phyloP scores from a whole-genome alignment of 2,797 vertebrate species.

The Cryptoblepharus egeriae region DNA sequence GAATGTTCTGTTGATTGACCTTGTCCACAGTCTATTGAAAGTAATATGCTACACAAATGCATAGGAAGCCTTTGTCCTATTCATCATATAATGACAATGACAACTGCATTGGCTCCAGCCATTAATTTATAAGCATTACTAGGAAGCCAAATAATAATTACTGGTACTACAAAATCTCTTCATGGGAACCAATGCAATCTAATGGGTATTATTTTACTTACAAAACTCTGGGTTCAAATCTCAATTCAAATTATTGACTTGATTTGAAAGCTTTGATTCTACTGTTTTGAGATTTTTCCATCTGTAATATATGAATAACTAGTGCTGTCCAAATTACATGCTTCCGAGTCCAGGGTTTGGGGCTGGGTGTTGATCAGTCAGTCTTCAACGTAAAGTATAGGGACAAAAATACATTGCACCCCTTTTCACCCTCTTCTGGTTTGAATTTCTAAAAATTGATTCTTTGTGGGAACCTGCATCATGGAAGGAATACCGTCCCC shows the following conservation, averaged over 20 bases:
- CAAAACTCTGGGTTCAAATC: conserved; percentile 67
- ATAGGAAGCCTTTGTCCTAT: conserved; percentile 24
- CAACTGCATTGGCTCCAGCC: conserved; percentile 8
- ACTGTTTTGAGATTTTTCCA: not conserved
- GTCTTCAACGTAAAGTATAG: too few species aligned
- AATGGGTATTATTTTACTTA: conserved; percentile 51
- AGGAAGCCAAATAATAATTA: not conserved
- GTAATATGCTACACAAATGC: conserved; percentile 37
- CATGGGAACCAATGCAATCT: not conserved
- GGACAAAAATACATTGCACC: too few species aligned
- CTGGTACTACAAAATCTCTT: not conserved
- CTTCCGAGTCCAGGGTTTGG: too few species aligned
- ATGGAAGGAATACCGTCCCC: too few species aligned
- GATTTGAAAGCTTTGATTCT: not conserved
- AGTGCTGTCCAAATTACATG: too few species aligned
- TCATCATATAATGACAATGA: not conserved
- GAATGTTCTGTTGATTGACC: not conserved
- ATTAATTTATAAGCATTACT: conserved; percentile 8
- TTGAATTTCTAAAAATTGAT: too few species aligned
- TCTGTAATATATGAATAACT: not conserved
- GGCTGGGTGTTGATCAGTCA: too few species aligned
- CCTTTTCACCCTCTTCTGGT: too few species aligned
- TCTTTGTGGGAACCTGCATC: too few species aligned
- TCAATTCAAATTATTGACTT: conserved; percentile 39
- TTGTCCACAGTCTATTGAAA: conserved; percentile 16